Evolutionary conservation across 2,797 vertebrate genomes (phyloP).

Genomic region (Holocentrus rufus): DNA sequence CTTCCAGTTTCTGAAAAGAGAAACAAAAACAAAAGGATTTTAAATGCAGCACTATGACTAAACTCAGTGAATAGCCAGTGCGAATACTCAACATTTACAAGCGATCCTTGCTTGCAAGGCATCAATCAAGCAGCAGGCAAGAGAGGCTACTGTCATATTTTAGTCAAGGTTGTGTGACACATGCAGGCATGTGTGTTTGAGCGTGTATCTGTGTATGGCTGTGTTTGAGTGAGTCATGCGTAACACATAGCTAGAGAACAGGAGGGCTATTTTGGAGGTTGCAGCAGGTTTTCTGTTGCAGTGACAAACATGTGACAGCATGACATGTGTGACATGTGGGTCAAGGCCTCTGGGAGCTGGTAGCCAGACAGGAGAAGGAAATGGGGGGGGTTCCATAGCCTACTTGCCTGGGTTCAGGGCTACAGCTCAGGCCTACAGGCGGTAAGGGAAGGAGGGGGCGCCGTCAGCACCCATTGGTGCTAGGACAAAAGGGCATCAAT

Average conservation of each 20-base stretch:
- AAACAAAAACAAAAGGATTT: slow-evolving; percentile 18
- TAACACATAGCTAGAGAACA: neutral
- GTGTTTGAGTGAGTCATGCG: too few relatives aligned
- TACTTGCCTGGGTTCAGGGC: slow-evolving; percentile 48
- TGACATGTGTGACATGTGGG: neutral
- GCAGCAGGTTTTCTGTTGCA: neutral
- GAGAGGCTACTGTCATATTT: too few relatives aligned
- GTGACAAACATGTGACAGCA: neutral
- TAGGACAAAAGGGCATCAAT: slow-evolving; percentile 91
- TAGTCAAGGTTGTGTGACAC: too few relatives aligned
- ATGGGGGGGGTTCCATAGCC: slow-evolving; percentile 1
- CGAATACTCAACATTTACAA: neutral
- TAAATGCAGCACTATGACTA: neutral
- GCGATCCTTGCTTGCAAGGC: neutral
- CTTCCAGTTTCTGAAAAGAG: slow-evolving; percentile 51
- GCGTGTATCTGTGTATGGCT: too few relatives aligned
- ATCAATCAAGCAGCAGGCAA: neutral
- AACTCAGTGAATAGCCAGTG: neutral
- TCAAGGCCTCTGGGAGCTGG: neutral
- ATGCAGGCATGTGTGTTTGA: too few relatives aligned
- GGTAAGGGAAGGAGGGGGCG: slow-evolving; percentile 18
- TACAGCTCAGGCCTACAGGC: slow-evolving; percentile 31
- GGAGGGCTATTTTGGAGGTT: neutral
- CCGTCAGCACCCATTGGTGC: slow-evolving; percentile 24
- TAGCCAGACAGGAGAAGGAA: neutral